Evolutionary conservation across 2,888 invertebrate species (phyloP), one percentile per base, ranked within the genome.

Genomic region (Mythimna ferrago): DNA sequence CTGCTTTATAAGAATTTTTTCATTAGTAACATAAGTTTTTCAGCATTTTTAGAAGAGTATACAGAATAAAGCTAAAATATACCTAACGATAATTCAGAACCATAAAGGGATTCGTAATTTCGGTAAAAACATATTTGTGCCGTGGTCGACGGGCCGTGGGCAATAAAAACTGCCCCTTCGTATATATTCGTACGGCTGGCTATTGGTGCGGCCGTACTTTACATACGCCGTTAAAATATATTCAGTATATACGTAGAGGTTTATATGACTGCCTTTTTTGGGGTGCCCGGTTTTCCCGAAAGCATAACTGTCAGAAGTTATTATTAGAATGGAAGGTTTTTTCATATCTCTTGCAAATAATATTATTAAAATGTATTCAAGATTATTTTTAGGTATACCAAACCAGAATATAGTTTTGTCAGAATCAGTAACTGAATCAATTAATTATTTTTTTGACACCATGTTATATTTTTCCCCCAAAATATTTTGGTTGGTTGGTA

Each of bases 101-200:
- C 51, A 58, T 74, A 81, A 71, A 83, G 66, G 69, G 73, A 69
- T 76, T 61, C 76, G 81, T 84, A 86, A 89, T 89, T 88, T 85
- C 70, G 73, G 81, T 81, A 90, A 88, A 88, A 87, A 89, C 80
- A 87, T 87, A 86, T 87, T 83, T 83, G 76, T 84, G 81, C 79
- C 80, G 82, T 72, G 85, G 70, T 74, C 83, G 84, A 63, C 74
- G 80, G 77, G 54, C 80, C 86, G 84, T 68, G 68, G 70, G 83
- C 84, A 87, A 90, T 90, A 90, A 89, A 88, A 87, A 82, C 80
- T 86, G 83, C 83, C 88, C 87, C 87, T 82, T 79, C 80, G 69
- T 77, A 81, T 82, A 74, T 71, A 74, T 76, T 51, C 38, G 63
- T 78, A 74, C 32, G 65, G 58, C 35, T 6, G 61, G 78, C 73